A percentile compares a stretch with the other conserved stretches of the same genome.
These are phyloP conservation scores for Hypanus sabinus DNA, from an alignment of 2,113 vertebrate genomes.

Conservation along the genomic window DNA sequence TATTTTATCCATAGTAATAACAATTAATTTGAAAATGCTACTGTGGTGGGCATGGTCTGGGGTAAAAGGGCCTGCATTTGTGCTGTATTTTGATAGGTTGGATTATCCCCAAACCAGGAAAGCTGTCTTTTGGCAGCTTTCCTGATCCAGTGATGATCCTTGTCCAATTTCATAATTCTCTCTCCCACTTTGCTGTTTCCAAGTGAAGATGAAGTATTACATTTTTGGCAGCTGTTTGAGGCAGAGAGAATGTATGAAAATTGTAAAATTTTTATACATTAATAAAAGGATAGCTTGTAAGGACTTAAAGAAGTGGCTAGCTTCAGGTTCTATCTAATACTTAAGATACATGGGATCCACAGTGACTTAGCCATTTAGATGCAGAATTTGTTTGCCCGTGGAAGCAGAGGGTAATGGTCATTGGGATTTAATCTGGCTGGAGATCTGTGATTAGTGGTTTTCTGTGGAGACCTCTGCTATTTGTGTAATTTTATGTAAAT, in stretches of 20 bases:
- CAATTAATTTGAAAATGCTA: background rate
- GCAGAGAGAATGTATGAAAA: background rate
- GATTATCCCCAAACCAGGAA: background rate
- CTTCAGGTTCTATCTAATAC: background rate
- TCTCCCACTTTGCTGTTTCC: no score
- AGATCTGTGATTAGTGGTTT: no score
- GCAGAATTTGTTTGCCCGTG: no score
- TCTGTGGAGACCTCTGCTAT: no score
- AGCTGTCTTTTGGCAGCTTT: background rate
- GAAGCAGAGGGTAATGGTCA: no score
- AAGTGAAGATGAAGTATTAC: background rate
- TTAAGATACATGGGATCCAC: background rate
- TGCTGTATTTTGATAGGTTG: background rate
- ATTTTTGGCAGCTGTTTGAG: background rate
- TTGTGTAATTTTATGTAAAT: no score
- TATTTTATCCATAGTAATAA: background rate
- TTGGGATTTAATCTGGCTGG: no score
- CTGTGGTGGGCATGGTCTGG: no score
- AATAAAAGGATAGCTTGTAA: background rate
- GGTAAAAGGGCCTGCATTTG: no score
- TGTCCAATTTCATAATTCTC: background rate
- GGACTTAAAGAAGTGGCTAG: background rate
- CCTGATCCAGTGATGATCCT: background rate
- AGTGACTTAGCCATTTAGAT: no score
- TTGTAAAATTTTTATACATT: background rate